Percentiles rank a stretch among this genome's conserved stretches.
Evolutionary conservation across 2,797 vertebrate genomes (phyloP).

Genomic region (Ctenochaetus hawaiiensis): DNA sequence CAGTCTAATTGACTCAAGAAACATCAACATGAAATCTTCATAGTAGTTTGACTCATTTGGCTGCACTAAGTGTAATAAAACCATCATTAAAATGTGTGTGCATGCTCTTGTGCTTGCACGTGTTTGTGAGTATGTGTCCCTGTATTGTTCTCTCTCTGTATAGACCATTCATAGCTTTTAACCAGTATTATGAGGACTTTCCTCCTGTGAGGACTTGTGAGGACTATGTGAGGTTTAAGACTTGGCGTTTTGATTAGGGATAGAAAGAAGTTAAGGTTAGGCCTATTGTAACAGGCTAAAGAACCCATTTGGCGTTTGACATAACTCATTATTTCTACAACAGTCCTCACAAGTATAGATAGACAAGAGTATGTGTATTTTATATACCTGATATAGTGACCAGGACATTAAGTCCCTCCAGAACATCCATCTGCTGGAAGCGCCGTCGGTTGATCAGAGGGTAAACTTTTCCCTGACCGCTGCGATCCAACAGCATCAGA

Average conservation of each 20-base stretch:
- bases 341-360: no score
- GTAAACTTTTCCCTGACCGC: constrained; percentile 98
- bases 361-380: neutral
- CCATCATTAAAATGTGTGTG: neutral
- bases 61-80: constrained; percentile 2
- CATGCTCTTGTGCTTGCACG: neutral
- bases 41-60: neutral
- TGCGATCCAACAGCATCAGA: constrained; percentile 97
- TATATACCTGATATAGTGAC: constrained; percentile 95
- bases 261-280: no score
- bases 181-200: no score
- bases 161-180: no score
- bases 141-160: no score
- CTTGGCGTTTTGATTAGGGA: no score
- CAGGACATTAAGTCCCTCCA: constrained; percentile 97
- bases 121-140: no score
- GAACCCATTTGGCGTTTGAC: no score
- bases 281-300: no score
- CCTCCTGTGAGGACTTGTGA: no score
- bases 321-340: no score
- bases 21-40: neutral
- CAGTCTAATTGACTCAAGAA: neutral
- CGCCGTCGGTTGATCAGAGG: constrained; percentile 95
- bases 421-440: constrained; percentile 99
- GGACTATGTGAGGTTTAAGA: no score